A percentile compares a stretch with the other conserved stretches of the same genome.
These are phyloP conservation scores for Lepidurus apus DNA, from an alignment of 1,140 invertebrate species.

Conservation along the genomic window DNA sequence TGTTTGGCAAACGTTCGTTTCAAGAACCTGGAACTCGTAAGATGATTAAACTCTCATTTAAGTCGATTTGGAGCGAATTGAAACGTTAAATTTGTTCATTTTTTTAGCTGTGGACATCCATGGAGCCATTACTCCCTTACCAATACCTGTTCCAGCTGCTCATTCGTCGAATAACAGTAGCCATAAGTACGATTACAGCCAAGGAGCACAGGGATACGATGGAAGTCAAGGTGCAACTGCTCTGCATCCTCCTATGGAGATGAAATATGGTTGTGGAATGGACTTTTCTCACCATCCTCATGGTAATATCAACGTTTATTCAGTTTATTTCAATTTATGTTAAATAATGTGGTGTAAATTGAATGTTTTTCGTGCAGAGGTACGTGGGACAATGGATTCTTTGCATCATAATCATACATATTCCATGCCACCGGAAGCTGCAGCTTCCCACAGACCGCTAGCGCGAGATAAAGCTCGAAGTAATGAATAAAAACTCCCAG, in stretches of 20 bases:
- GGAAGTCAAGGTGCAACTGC: constrained; percentile 49
- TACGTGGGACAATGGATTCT: constrained; percentile 39
- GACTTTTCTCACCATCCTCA: constrained; percentile 60
- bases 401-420: constrained; percentile 80
- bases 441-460: constrained; percentile 62
- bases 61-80: background rate
- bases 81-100: background rate
- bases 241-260: constrained; percentile 49
- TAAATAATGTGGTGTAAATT: background rate
- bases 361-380: background rate
- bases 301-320: constrained; percentile 40
- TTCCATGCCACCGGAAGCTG: constrained; percentile 65
- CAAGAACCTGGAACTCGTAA: constrained; percentile 48
- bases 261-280: constrained; percentile 65
- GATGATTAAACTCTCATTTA: background rate
- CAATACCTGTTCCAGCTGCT: constrained; percentile 45
- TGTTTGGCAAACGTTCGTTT: constrained; percentile 80
- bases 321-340: background rate
- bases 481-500: constrained; percentile 37
- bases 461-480: constrained; percentile 56
- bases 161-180: background rate
- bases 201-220: constrained; percentile 41
- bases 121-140: constrained; percentile 44
- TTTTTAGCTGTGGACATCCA: constrained; percentile 29
- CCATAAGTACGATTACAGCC: constrained; percentile 57